Conservation (phyloP, 2,888 invertebrate species). For the Azorinus chamasolen region DNA sequence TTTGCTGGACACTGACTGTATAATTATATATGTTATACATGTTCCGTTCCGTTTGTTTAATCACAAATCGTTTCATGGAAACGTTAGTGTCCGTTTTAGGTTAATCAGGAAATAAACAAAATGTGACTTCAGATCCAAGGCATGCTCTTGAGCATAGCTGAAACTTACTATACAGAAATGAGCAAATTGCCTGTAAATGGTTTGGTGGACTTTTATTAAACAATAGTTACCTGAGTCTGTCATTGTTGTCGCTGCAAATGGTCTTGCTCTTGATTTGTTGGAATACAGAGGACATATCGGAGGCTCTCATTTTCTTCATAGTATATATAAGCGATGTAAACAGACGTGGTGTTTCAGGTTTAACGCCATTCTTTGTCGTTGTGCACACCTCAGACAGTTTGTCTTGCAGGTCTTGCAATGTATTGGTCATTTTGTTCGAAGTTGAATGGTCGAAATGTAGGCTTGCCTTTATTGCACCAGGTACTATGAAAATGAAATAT, state of each 20-base stretch:
- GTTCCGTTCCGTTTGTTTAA: no score
- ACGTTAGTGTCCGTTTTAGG: no score
- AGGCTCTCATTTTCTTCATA: slow-evolving; percentile 85
- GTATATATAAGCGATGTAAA: slow-evolving; percentile 87
- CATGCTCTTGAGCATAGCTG: no score
- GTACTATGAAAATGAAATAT: not conserved
- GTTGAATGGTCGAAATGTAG: slow-evolving; percentile 72
- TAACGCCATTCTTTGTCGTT: slow-evolving; percentile 83
- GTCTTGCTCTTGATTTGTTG: slow-evolving; percentile 61
- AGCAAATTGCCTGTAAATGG: no score
- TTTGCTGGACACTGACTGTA: no score
- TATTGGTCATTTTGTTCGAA: slow-evolving; percentile 21
- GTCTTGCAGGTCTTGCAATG: slow-evolving; percentile 55
- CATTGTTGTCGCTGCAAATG: slow-evolving; percentile 73
- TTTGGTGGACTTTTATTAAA: no score
- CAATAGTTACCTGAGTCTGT: slow-evolving; percentile 72
- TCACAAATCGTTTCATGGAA: no score
- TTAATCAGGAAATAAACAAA: no score
- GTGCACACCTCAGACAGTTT: slow-evolving; percentile 77
- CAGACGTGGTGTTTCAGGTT: slow-evolving; percentile 86
- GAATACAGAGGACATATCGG: slow-evolving; percentile 80
- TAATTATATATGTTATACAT: no score
- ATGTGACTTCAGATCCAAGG: no score
- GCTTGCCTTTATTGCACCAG: slow-evolving; percentile 9
- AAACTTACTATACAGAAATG: no score